Conservation (phyloP, 2,888 invertebrate genomes). For the Periphyllus acericola region DNA sequence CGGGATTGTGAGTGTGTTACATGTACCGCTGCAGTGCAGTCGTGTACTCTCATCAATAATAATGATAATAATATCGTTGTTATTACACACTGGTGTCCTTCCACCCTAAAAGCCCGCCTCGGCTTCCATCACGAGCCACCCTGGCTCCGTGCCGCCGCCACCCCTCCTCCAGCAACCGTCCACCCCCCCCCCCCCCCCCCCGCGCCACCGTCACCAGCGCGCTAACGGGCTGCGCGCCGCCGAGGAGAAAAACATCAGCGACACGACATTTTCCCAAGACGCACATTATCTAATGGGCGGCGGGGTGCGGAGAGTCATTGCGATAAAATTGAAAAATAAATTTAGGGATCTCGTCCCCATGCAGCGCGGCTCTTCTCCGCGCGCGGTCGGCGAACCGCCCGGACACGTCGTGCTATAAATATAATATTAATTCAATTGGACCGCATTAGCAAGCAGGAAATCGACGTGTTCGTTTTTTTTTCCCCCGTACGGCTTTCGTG, state of each 20-base stretch:
- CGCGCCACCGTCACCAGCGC: too few species aligned
- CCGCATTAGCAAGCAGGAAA: background rate
- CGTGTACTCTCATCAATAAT: constrained; percentile 41
- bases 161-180: too few species aligned
- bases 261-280: constrained; percentile 49
- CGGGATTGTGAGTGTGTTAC: constrained; percentile 71
- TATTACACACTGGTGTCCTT: constrained; percentile 9
- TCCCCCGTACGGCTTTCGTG: too few species aligned
- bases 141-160: background rate
- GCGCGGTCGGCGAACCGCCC: too few species aligned
- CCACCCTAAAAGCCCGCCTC: constrained; percentile 20
- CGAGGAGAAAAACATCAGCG: constrained; percentile 15
- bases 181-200: too few species aligned
- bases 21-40: constrained; percentile 49
- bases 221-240: background rate
- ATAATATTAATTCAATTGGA: constrained; percentile 31
- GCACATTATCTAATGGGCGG: constrained; percentile 52
- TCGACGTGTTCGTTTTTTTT: background rate
- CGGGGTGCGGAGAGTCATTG: constrained; percentile 22
- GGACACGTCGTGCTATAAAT: background rate
- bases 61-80: constrained; percentile 14
- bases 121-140: background rate
- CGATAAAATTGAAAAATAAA: constrained; percentile 58
- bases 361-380: background rate
- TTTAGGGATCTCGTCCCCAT: constrained; percentile 32